Evolutionary conservation across 2,888 invertebrate species (phyloP).

Genomic region (Encarsia formosa): DNA sequence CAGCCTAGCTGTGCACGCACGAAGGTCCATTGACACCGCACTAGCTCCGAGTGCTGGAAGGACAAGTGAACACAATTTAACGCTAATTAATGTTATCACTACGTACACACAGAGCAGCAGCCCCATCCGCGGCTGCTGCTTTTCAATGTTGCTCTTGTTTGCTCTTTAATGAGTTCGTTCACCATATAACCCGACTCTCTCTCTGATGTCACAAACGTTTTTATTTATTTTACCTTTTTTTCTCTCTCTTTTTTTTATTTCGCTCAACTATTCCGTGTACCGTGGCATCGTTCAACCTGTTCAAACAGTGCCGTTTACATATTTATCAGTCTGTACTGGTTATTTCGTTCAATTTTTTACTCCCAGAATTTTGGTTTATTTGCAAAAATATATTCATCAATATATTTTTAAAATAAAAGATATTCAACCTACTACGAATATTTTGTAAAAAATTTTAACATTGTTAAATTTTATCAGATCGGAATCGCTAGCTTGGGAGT

Average conservation of each 20-base stretch:
- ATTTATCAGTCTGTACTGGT: slow-evolving; percentile 6
- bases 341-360: no score
- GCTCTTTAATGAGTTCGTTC: slow-evolving; percentile 23
- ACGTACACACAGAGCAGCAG: slow-evolving; percentile 11
- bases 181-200: not conserved
- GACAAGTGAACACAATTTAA: slow-evolving; percentile 39
- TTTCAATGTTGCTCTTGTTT: slow-evolving; percentile 20
- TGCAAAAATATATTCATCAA: no score
- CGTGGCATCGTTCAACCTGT: slow-evolving; percentile 13
- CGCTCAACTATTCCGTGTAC: not conserved
- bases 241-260: slow-evolving; percentile 6
- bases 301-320: slow-evolving; percentile 3
- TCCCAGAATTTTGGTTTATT: no score
- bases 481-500: no score
- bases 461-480: no score
- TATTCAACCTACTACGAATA: no score
- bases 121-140: no score
- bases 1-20: not conserved
- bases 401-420: no score
- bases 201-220: not conserved
- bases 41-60: slow-evolving; percentile 30
- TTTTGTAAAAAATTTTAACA: no score
- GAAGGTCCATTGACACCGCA: slow-evolving; percentile 39
- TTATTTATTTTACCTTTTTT: not conserved
- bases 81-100: slow-evolving; percentile 37